Percentiles rank a stretch among this genome's conserved stretches.
These are phyloP conservation scores for Toxotes chatareus DNA, from an alignment of 2,113 vertebrate species.

Conservation along the genomic window DNA sequence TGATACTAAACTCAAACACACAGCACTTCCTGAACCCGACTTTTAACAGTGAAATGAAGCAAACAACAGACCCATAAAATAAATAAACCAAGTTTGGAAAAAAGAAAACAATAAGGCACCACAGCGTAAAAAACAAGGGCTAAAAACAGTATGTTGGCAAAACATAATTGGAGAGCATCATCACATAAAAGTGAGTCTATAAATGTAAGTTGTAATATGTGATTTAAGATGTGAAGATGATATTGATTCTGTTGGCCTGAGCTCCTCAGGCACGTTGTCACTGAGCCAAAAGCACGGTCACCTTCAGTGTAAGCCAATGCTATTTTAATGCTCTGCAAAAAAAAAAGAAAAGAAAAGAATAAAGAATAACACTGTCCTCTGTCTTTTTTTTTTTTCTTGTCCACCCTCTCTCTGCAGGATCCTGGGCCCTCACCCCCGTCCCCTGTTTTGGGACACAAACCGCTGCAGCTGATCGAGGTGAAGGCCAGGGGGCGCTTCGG, in stretches of 20 bases:
- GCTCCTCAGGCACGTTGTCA: conserved; percentile 48
- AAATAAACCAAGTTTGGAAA: conserved; percentile 10
- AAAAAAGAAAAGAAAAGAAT: conserved; percentile 27
- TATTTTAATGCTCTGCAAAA: conserved; percentile 30
- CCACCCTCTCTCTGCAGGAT: conserved; percentile 82
- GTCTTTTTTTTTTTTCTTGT: not conserved
- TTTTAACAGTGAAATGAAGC: conserved; percentile 30
- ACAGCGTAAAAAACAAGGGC: not conserved
- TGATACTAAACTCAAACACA: conserved; percentile 2
- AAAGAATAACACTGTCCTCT: conserved; percentile 31
- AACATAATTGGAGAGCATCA: not conserved
- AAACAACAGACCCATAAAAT: conserved; percentile 20
- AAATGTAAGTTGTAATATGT: conserved; percentile 40
- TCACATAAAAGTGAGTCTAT: conserved; percentile 36
- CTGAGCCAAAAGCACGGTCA: conserved; percentile 51
- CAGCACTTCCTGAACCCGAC: conserved; percentile 27
- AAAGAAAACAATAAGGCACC: not conserved
- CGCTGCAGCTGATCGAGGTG: conserved; percentile 94
- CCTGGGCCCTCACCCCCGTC: conserved; percentile 94
- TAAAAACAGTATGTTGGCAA: not conserved
- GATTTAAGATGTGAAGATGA: conserved; percentile 57
- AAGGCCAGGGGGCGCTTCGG: conserved; percentile 98
- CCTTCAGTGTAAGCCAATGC: conserved; percentile 38
- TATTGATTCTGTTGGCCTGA: conserved; percentile 36
- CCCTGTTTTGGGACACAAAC: conserved; percentile 93